Evolutionary conservation across 2,888 invertebrate species (phyloP).

Genomic region (Pseudeuparius sepicola): DNA sequence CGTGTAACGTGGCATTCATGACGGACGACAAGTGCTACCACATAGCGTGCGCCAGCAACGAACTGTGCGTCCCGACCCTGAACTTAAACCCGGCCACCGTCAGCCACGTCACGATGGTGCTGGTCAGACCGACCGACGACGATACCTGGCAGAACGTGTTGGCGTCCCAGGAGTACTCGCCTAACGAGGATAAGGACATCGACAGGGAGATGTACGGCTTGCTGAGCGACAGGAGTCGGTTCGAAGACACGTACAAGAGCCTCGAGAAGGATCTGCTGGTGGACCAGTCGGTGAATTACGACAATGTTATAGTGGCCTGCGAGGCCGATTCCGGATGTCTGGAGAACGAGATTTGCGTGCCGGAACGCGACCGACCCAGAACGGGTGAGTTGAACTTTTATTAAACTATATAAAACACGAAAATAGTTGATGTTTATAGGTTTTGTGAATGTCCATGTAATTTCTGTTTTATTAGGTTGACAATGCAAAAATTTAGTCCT

Average conservation of each 20-base stretch:
- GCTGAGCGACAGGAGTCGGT: conserved; percentile 21
- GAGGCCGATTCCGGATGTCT: conserved; percentile 50
- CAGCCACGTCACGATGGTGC: conserved; percentile 62
- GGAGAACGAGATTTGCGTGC: conserved; percentile 60
- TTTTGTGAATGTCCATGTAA: too few relatives aligned
- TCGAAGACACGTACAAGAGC: conserved; percentile 24
- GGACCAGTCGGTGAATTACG: conserved; percentile 38
- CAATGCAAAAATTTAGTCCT: too few relatives aligned
- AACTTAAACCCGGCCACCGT: conserved; percentile 46
- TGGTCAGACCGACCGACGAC: conserved; percentile 59
- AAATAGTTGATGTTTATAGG: too few relatives aligned
- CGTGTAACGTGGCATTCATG: conserved; percentile 73
- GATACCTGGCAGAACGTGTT: conserved; percentile 43
- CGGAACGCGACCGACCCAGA: conserved; percentile 43
- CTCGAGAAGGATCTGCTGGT: conserved; percentile 36
- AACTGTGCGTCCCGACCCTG: conserved; percentile 59
- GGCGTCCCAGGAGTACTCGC: conserved; percentile 28
- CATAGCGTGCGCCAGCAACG: conserved; percentile 60
- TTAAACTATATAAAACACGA: too few relatives aligned
- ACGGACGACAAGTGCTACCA: conserved; percentile 68
- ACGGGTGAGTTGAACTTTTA: conserved; percentile 34
- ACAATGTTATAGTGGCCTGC: conserved; percentile 42
- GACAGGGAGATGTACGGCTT: conserved; percentile 24
- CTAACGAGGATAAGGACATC: too few relatives aligned
- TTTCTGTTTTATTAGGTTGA: too few relatives aligned